Evolutionary conservation across 2,113 vertebrate genomes (phyloP).

Genomic region (Aix galericulata): DNA sequence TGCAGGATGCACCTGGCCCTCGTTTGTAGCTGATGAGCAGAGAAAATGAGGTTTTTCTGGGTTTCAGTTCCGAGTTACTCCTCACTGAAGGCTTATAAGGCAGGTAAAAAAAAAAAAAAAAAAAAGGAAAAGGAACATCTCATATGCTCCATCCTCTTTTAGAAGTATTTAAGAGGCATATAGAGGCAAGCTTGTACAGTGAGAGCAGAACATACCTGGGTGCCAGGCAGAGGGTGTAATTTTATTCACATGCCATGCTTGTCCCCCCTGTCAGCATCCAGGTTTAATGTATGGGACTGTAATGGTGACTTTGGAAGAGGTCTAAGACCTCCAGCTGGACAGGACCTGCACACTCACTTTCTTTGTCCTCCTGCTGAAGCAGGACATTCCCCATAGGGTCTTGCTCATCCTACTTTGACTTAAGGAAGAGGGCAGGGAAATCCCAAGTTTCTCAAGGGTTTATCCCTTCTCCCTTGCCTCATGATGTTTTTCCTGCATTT

Average conservation of each 20-base stretch:
- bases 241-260: not conserved
- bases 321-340: no score
- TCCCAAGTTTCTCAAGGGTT: no score
- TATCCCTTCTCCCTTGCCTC: no score
- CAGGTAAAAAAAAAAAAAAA: not conserved
- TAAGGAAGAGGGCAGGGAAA: no score
- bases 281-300: not conserved
- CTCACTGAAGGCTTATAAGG: not conserved
- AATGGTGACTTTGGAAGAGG: not conserved
- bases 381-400: no score
- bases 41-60: not conserved
- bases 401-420: no score
- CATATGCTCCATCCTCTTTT: not conserved
- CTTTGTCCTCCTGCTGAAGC: no score
- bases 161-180: not conserved
- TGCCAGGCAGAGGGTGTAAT: constrained; percentile 3
- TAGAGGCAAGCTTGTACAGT: not conserved
- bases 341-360: no score
- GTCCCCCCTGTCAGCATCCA: not conserved
- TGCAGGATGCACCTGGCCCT: not conserved
- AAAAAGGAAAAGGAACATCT: not conserved
- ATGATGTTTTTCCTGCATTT: no score
- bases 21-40: not conserved
- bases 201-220: not conserved
- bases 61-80: not conserved